Evolutionary conservation across 2,888 invertebrate genomes (phyloP), one percentile per base, ranked within the genome.

Genomic region (Agrochola litura): DNA sequence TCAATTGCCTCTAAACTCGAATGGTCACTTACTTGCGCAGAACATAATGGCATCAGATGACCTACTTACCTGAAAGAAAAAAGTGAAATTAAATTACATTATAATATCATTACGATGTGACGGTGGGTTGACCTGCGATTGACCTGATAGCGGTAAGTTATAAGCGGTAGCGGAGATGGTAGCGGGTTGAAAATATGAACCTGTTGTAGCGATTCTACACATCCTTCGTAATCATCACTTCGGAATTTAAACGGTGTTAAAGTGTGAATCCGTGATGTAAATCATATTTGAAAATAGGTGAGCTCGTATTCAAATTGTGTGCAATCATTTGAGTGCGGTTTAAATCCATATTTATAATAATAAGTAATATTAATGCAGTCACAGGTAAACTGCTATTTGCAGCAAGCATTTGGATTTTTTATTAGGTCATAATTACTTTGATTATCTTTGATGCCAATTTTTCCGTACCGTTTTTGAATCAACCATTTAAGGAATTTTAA

Each of bases 61-160:
- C 94, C 95, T 94, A 96, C 96, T 96, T 96, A 96, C 96, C 95
- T 96, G 94, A 76, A 94, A 95, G 79, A 86, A 90, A 90, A 93
- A 93, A 93, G 90, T 84, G 89, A 93, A 94, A 95, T 95, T 94
- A 94, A 94, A 95, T 95, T 91, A 93, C 94, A 95, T 94, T 95
- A 94, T 93, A 94, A 95, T 95, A 95, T 94, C 94, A 95, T 95
- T 94, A 94, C 91, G 86, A 92, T 92, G 92, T 92, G 89, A 89
- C 84, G 82, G 87, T 86, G 87, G 94, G 94, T 94, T 91, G 96
- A 95, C 95, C 95, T 90, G 94, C 88, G 90, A 92, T 91, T 93
- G 94, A 95, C 95, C 95, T 93, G 89, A 87, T 66, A 78, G 88
- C 78, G 14, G 16, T 76, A 90, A 91, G 88, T 68, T 49, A 89